Base-by-base conservation (phyloP, 2,797 vertebrate genomes). In the Scarus forsteni region DNA sequence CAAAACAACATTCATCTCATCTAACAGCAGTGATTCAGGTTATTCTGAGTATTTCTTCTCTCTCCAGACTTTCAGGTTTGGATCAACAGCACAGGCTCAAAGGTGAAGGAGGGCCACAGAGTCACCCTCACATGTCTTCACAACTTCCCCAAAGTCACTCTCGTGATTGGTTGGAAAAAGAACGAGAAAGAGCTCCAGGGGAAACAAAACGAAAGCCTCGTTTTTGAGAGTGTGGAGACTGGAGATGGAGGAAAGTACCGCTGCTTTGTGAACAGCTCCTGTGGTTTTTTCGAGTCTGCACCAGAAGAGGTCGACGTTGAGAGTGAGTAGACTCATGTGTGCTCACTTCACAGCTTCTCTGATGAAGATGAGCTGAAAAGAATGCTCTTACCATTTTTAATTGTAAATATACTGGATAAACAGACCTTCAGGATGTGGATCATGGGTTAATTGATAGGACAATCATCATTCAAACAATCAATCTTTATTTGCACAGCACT, bases 151-250 rank as follows among this genome's bases (percentile, higher is more conserved):
- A 0, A 3, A 11, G 0, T 12, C 6, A 35, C 0, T 27, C 1
- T 51, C 51, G 46, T 0, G 0, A 75, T 84, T 66, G 0, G 0
- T 1, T 94, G 91, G 90, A 12, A 0, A 27, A 70, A 45, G 16
- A 0, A 78, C 0, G 0, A 0, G 0, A 0, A 0, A 0, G 0
- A 7, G 15, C 0, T 49, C 6, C 0, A 1, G 0, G 0, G 0
- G 0, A 0, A 0, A 0, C 0, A 12, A 10, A 65, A 61, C 1
- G 3, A 6, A 8, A 77, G 9, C 7, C 0, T 90, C 1, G 0
- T 1, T 18, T 3, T 87, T 1, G 0, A 14, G 6, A 15, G 8
- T 0, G 60, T 36, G 3, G 0, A 7, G 0, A 0, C 8, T 1
- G 0, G 0, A 1, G 0, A 16, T 0, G 0, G 0, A 4, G 87